phyloP scores from a whole-genome alignment of 2,888 invertebrate species.

The Cerceris ruficornis region DNA sequence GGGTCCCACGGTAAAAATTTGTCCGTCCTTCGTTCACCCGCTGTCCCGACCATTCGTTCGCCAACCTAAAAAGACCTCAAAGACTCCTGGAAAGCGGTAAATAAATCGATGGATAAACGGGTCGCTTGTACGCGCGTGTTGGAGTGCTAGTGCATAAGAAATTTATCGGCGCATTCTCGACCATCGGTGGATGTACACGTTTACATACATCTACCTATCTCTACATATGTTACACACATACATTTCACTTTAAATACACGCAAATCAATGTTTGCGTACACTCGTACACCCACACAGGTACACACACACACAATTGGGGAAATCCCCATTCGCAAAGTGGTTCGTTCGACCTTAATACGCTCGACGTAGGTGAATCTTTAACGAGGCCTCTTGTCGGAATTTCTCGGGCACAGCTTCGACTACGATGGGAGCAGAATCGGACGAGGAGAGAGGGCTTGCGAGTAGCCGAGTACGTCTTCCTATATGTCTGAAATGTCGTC shows the following conservation, averaged over 20 bases:
- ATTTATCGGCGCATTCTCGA: constrained; percentile 59
- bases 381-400: constrained; percentile 67
- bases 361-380: constrained; percentile 66
- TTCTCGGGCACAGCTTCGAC: constrained; percentile 45
- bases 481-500: constrained; percentile 60
- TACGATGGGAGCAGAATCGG: constrained; percentile 23
- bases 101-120: constrained; percentile 61
- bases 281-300: constrained; percentile 10
- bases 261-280: constrained; percentile 4
- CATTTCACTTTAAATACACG: constrained; percentile 30
- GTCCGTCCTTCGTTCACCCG: constrained; percentile 9
- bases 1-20: constrained; percentile 27
- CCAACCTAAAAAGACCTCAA: constrained; percentile 27
- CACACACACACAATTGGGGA: constrained; percentile 38
- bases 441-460: constrained; percentile 20
- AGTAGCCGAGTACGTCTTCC: constrained; percentile 57
- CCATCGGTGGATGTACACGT: constrained; percentile 31
- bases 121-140: constrained; percentile 34
- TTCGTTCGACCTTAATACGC: constrained; percentile 64
- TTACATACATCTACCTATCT: constrained; percentile 1
- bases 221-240: not conserved
- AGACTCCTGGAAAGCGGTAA: constrained; percentile 43
- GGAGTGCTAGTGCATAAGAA: constrained; percentile 45
- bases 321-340: constrained; percentile 66
- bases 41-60: constrained; percentile 41